phyloP scores from a whole-genome alignment of 2,113 vertebrate species.

The Tonatia bakeri region DNA sequence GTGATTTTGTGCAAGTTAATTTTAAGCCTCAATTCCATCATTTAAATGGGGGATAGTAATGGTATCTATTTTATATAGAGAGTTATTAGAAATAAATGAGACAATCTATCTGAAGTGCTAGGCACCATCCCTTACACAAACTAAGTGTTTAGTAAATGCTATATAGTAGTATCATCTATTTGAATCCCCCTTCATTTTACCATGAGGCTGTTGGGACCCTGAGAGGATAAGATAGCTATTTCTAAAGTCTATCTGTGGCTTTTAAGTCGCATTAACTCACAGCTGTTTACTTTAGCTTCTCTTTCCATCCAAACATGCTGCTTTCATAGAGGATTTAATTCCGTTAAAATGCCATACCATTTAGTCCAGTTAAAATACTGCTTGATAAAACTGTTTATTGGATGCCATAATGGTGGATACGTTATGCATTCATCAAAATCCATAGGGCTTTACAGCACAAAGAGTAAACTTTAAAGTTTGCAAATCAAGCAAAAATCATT shows the following conservation, averaged over 20 bases:
- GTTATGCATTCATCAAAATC: neutral
- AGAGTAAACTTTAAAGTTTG: neutral
- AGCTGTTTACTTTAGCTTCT: constrained; percentile 3
- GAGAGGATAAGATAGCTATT: neutral
- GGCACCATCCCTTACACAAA: neutral
- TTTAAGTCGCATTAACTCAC: neutral
- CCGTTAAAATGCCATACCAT: neutral
- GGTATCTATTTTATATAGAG: neutral
- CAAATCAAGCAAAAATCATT: neutral
- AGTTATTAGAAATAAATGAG: neutral
- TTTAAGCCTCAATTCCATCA: neutral
- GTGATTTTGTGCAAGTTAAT: neutral
- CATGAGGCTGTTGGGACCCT: neutral
- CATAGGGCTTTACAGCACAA: neutral
- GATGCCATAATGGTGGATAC: neutral
- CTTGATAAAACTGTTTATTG: neutral
- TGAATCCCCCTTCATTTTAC: neutral
- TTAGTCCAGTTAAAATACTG: constrained; percentile 40
- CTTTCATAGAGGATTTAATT: neutral
- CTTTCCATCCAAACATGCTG: neutral
- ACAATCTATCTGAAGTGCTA: neutral
- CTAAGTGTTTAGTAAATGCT: constrained; percentile 10
- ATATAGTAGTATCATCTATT: neutral
- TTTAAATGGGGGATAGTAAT: neutral
- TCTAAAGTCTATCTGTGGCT: neutral